Conservation (phyloP, 2,113 vertebrate genomes). For the Narcine bancroftii region DNA sequence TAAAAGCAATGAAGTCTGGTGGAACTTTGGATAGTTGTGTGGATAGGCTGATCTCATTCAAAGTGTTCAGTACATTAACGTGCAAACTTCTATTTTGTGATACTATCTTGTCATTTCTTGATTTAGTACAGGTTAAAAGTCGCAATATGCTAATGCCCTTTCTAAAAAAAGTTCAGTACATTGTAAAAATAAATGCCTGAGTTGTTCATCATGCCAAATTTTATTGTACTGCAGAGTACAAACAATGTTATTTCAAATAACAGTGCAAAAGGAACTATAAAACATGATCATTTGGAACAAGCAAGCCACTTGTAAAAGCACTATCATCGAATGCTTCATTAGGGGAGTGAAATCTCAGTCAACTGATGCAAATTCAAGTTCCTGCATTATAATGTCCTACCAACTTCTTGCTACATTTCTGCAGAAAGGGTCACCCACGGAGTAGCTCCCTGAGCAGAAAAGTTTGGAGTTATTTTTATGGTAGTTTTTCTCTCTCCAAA, state of each 20-base stretch:
- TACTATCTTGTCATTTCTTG: background rate
- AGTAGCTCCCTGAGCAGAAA: background rate
- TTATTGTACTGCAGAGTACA: background rate
- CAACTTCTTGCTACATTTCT: background rate
- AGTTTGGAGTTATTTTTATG: background rate
- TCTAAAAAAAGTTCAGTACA: background rate
- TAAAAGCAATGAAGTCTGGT: background rate
- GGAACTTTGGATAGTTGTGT: background rate
- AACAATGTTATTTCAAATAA: background rate
- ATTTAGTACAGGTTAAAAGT: background rate
- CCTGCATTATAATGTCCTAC: background rate
- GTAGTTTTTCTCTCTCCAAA: background rate
- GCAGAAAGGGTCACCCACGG: background rate
- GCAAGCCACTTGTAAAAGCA: background rate
- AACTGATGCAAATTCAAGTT: slow-evolving; percentile 8
- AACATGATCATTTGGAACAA: background rate
- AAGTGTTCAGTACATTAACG: background rate
- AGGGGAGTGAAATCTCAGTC: background rate
- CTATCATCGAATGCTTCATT: background rate
- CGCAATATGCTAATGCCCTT: background rate
- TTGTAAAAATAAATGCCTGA: background rate
- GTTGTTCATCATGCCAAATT: background rate
- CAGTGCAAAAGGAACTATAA: background rate
- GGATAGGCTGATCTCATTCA: background rate
- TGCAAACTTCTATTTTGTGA: background rate